Evolutionary conservation across 2,888 invertebrate species (phyloP).

Genomic region (Hirtodrosophila histrioides): DNA sequence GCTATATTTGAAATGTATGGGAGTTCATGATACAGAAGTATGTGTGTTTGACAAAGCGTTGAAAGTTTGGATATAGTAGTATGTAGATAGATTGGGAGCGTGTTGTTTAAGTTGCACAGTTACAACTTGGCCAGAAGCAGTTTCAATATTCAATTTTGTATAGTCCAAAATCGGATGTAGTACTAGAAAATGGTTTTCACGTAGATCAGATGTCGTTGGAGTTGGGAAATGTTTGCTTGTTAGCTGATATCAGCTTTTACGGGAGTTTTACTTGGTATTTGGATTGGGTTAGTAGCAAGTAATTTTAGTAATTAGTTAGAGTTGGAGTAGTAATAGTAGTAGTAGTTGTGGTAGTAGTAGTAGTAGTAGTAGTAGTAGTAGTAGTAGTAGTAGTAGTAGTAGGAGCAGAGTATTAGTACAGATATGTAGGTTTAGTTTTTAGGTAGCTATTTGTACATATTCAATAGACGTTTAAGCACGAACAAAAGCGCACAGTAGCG

Average conservation of each 20-base stretch:
- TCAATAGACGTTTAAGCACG: slow-evolving; percentile 70
- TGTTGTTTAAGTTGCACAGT: not conserved
- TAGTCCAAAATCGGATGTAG: too few relatives aligned
- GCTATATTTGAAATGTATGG: slow-evolving; percentile 9
- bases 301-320: slow-evolving; percentile 27
- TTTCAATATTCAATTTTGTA: not conserved
- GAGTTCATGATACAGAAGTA: slow-evolving; percentile 7
- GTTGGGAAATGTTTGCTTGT: slow-evolving; percentile 1
- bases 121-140: not conserved
- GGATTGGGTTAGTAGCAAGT: slow-evolving; percentile 32
- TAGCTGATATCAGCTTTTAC: slow-evolving; percentile 16
- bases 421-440: slow-evolving; percentile 26
- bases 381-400: slow-evolving; percentile 15
- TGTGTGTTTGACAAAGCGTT: slow-evolving; percentile 19
- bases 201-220: slow-evolving; percentile 1
- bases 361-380: slow-evolving; percentile 20
- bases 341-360: not conserved
- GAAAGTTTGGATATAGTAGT: slow-evolving; percentile 6
- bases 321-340: too few relatives aligned
- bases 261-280: slow-evolving; percentile 23
- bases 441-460: slow-evolving; percentile 38
- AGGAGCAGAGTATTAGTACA: slow-evolving; percentile 26
- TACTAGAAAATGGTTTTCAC: not conserved
- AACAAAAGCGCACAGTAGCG: slow-evolving; percentile 73
- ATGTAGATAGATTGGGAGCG: slow-evolving; percentile 2